Evolutionary conservation across 2,888 invertebrate genomes (phyloP).

Genomic region (Pseudanteris insignis): DNA sequence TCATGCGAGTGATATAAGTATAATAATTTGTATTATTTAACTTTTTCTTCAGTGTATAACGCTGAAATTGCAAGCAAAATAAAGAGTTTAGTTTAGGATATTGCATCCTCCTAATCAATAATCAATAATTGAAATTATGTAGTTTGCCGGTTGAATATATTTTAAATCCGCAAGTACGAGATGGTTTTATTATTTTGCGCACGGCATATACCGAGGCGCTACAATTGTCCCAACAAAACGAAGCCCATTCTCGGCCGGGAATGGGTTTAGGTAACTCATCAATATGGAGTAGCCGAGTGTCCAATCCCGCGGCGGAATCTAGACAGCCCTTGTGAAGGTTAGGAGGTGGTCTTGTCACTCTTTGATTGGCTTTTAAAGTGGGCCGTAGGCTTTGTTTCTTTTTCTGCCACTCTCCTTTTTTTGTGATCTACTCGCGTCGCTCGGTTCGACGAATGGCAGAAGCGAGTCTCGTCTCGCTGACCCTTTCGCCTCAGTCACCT

Average conservation of each 20-base stretch:
- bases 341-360: conserved; percentile 61
- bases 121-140: no score
- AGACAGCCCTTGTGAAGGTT: conserved; percentile 63
- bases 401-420: conserved; percentile 34
- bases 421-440: conserved; percentile 42
- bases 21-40: no score
- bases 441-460: conserved; percentile 37
- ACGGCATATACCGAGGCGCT: conserved; percentile 23
- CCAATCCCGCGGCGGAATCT: conserved; percentile 61
- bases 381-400: conserved; percentile 53
- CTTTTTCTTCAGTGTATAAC: no score
- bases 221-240: conserved; percentile 31
- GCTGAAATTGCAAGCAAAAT: no score
- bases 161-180: no score
- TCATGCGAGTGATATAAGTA: no score
- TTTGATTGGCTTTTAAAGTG: conserved; percentile 65
- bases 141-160: no score
- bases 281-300: conserved; percentile 62
- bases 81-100: no score
- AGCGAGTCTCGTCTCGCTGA: conserved; percentile 1
- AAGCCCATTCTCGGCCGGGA: conserved; percentile 6
- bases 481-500: conserved; percentile 31
- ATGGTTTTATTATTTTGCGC: no score
- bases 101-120: no score
- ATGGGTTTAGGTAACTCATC: conserved; percentile 56